Evolutionary conservation across 2,888 invertebrate genomes (phyloP).

Genomic region (Lacanobia oleracea): DNA sequence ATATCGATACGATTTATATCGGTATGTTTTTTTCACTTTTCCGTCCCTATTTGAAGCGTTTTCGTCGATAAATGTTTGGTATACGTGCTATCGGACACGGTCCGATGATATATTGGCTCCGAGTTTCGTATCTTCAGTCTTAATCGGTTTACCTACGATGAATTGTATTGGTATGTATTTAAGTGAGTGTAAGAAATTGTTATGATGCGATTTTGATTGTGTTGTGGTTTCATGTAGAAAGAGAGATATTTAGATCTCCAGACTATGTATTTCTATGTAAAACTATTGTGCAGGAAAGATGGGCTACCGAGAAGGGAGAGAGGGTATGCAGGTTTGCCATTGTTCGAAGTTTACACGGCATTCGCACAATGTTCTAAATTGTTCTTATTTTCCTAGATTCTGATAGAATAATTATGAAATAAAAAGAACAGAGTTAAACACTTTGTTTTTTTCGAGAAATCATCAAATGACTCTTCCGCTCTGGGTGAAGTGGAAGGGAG

Average conservation of each 20-base stretch:
- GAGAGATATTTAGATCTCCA: neutral
- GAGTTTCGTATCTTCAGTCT: neutral
- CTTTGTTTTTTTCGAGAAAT: too few relatives aligned
- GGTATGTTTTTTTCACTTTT: too few relatives aligned
- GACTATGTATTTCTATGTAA: neutral
- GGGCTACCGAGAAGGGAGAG: neutral
- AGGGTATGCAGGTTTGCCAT: neutral
- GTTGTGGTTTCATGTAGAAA: neutral
- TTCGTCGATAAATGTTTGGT: slow-evolving; percentile 24
- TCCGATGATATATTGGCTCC: slow-evolving; percentile 26
- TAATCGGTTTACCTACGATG: slow-evolving; percentile 15
- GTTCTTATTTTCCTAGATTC: neutral
- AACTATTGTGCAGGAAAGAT: too few relatives aligned
- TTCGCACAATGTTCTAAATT: neutral
- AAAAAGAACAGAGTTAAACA: too few relatives aligned
- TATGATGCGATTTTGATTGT: neutral
- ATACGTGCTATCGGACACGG: neutral
- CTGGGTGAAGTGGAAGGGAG: too few relatives aligned
- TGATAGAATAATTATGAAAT: neutral
- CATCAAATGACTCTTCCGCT: too few relatives aligned
- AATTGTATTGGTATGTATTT: neutral
- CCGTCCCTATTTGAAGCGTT: slow-evolving; percentile 3
- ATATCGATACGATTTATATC: too few relatives aligned
- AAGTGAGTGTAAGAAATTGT: neutral
- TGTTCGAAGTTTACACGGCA: neutral